Evolutionary conservation across 2,888 invertebrate species (phyloP), one percentile per base, ranked within the genome.

Genomic region (Metalampra italica): DNA sequence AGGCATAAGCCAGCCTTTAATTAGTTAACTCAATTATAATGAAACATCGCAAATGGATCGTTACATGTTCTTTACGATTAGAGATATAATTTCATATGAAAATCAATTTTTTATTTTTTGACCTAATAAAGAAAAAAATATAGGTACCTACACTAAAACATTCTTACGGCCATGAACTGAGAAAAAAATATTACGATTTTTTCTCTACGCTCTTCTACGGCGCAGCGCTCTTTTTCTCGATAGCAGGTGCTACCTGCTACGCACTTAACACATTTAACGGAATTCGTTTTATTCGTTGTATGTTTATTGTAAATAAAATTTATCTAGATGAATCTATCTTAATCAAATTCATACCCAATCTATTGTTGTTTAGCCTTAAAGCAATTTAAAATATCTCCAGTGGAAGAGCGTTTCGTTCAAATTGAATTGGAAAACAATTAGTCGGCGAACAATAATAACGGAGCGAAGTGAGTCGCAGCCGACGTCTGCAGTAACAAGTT

Each of bases 361-460:
- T 22, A 3, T 22, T 22, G 5, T 22, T 22, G 22, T 22, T 22
- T 9, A 11, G 34, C 34, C 37, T 8, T 12, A 22, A 39, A 45
- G 39, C 13, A 39, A 39, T 11, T 39, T 30, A 42, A 71, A 73
- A 58, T 61, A 59, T 64, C 67, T 68, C 68, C 66, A 71, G 64
- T 66, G 22, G 62, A 67, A 71, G 72, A 72, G 68, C 60, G 63
- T 64, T 62, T 52, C 57, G 57, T 55, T 56, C 51, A 49, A 66
- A 73, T 71, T 71, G 71, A 78, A 83, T 79, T 66, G 78, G 80
- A 78, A 86, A 84, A 81, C 80, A 82, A 82, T 85, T 83, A 83
- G 76, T 67, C 67, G 66, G 54, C 57, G 64, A 66, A 71, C 70
- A 76, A 78, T 79, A 84, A 81, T 75, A 77, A 73, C 69, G 66